Evolutionary conservation across 2,113 vertebrate species (phyloP).

Genomic region (Myrmophylax atrothorax): DNA sequence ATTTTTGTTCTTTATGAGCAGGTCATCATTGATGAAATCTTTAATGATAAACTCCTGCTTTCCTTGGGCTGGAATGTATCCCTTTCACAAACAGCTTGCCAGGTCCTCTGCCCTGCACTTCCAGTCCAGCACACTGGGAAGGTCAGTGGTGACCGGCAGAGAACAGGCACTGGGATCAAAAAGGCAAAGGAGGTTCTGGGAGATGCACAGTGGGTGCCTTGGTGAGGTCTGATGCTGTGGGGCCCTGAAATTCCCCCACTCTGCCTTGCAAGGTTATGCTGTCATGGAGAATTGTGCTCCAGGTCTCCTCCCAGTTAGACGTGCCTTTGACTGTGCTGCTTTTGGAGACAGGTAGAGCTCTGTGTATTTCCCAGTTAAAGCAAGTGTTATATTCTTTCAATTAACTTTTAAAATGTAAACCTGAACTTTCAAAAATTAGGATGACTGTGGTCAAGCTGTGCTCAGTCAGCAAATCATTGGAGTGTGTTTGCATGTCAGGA

Average conservation of each 20-base stretch:
- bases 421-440: not conserved
- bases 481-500: not conserved
- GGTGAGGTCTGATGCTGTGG: not conserved
- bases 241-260: not conserved
- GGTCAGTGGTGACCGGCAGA: not conserved
- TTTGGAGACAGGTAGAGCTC: not conserved
- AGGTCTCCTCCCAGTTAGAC: not conserved
- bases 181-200: not conserved
- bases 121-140: not conserved
- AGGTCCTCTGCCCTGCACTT: not conserved
- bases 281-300: not conserved
- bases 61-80: not conserved
- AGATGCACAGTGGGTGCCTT: fast-evolving
- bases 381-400: not conserved
- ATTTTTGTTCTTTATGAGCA: not conserved
- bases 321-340: not conserved
- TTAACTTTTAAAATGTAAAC: not conserved
- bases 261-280: not conserved
- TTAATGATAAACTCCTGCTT: not conserved
- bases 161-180: not conserved
- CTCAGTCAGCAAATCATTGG: not conserved
- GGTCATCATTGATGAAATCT: not conserved
- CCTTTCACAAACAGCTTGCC: not conserved
- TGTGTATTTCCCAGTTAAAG: not conserved
- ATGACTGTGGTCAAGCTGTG: not conserved